phyloP scores from a whole-genome alignment of 2,888 invertebrate species.

The Oithona nana region DNA sequence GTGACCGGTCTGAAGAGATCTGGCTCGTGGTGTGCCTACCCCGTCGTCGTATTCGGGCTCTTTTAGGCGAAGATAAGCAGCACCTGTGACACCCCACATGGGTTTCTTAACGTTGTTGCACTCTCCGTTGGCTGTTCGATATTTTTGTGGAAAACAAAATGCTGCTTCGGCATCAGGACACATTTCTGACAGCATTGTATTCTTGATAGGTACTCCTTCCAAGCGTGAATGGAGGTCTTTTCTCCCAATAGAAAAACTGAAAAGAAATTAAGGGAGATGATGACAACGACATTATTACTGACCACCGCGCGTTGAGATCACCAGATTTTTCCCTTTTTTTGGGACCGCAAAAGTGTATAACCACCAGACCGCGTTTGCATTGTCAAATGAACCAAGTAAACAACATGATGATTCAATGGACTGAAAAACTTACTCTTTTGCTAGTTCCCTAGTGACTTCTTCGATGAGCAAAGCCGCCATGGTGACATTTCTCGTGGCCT shows the following conservation, averaged over 20 bases:
- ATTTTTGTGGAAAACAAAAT: slow-evolving; percentile 26
- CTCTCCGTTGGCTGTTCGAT: slow-evolving; percentile 55
- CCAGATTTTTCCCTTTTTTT: too few species aligned
- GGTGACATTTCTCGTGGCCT: slow-evolving; percentile 15
- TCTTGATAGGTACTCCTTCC: slow-evolving; percentile 9
- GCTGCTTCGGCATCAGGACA: slow-evolving; percentile 12
- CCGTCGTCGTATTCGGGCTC: slow-evolving; percentile 50
- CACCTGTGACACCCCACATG: slow-evolving; percentile 57
- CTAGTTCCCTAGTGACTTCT: slow-evolving; percentile 14
- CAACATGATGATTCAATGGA: neutral
- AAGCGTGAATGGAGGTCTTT: slow-evolving; percentile 2
- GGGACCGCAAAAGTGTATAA: too few species aligned
- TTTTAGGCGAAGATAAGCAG: slow-evolving; percentile 50
- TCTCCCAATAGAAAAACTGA: slow-evolving; percentile 1
- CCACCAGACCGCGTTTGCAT: too few species aligned
- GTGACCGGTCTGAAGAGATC: neutral
- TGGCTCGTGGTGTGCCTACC: slow-evolving; percentile 9
- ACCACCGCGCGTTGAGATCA: too few species aligned
- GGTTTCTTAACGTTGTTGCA: slow-evolving; percentile 74
- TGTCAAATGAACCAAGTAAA: too few species aligned
- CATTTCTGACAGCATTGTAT: slow-evolving; percentile 14
- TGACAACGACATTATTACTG: too few species aligned
- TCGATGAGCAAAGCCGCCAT: slow-evolving; percentile 14
- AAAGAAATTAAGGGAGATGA: too few species aligned
- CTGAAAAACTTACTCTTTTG: slow-evolving; percentile 8